A percentile compares a stretch with the other conserved stretches of the same genome.
Conservation (phyloP, 2,888 invertebrate species). For the Cantharis rufa region DNA sequence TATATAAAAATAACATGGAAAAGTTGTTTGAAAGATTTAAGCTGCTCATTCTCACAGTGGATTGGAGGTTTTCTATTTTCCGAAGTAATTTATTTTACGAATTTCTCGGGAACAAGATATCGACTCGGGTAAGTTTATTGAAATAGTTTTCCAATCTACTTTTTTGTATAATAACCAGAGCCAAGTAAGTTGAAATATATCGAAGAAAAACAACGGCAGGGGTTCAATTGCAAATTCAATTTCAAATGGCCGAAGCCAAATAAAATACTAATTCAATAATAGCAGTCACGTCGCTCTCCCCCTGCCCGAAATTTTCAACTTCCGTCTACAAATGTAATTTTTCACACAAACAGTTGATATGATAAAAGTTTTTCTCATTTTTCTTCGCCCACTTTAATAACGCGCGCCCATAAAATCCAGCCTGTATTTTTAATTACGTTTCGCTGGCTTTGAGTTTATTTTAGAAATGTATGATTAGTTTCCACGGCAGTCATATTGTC, state of each 20-base stretch:
- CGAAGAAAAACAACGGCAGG: constrained; percentile 33
- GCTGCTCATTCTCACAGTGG: constrained; percentile 21
- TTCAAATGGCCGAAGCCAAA: constrained; percentile 39
- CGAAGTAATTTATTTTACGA: constrained; percentile 33
- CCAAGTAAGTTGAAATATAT: constrained; percentile 31
- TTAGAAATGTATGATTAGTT: constrained; percentile 29
- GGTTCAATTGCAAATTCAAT: constrained; percentile 41
- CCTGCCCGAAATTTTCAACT: constrained; percentile 35
- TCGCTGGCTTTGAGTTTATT: constrained; percentile 37
- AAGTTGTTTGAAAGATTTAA: constrained; percentile 21
- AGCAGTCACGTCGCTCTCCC: constrained; percentile 35
- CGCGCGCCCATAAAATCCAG: constrained; percentile 48
- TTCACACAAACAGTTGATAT: constrained; percentile 48
- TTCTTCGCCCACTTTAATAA: constrained; percentile 49
- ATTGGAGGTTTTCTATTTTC: constrained; percentile 28
- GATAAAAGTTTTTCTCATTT: constrained; percentile 51
- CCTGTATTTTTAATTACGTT: constrained; percentile 50
- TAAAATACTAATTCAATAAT: constrained; percentile 46
- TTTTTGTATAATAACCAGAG: constrained; percentile 30
- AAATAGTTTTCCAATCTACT: constrained; percentile 36
- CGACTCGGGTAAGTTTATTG: constrained; percentile 33
- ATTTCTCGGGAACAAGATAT: constrained; percentile 31
- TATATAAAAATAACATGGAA: constrained; percentile 17
- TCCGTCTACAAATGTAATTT: constrained; percentile 47
- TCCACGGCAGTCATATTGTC: background rate